Conservation (phyloP, 2,888 invertebrate genomes). For the Hartigia nigra region DNA sequence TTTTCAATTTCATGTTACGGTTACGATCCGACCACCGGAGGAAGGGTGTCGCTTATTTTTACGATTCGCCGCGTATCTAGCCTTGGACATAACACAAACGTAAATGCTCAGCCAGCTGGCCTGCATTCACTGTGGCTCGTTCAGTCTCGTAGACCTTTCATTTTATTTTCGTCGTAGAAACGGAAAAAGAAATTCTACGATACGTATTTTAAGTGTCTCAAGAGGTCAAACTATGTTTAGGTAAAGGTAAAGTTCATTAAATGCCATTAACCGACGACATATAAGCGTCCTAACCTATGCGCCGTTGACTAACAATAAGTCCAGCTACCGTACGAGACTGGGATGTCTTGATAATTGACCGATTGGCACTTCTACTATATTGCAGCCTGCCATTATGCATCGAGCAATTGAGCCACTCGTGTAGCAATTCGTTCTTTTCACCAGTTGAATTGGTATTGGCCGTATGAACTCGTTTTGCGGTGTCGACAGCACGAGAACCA, state of each 20-base stretch:
- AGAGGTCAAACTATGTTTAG: slow-evolving; percentile 10
- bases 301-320: background rate
- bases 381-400: background rate
- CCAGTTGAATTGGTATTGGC: background rate
- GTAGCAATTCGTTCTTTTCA: background rate
- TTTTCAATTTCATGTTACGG: background rate
- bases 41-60: background rate
- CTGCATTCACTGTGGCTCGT: background rate
- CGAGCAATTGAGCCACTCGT: background rate
- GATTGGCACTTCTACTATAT: background rate
- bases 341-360: background rate
- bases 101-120: background rate
- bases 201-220: slow-evolving; percentile 5
- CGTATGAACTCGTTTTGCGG: background rate
- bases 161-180: background rate
- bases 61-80: background rate
- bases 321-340: background rate
- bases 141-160: background rate
- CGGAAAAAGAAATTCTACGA: slow-evolving; percentile 1
- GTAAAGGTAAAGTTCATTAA: slow-evolving; percentile 19
- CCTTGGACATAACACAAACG: background rate
- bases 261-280: slow-evolving; percentile 26
- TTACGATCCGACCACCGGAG: background rate
- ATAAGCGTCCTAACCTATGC: background rate
- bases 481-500: background rate